Base-by-base conservation (phyloP, 2,888 invertebrate species). In the Ectemnius continuus region DNA sequence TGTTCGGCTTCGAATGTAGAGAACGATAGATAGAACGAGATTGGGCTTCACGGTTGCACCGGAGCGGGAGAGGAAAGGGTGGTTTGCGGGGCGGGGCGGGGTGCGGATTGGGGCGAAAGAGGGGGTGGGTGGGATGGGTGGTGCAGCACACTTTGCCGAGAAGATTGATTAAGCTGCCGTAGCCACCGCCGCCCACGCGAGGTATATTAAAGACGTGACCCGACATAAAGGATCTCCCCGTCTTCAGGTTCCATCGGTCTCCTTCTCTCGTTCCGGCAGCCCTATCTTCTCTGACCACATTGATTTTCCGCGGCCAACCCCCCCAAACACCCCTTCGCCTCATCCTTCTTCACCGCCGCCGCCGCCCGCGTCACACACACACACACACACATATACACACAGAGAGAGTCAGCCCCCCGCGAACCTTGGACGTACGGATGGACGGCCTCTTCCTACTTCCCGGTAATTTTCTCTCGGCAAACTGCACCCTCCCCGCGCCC, bases 201-300 rank as follows among this genome's bases (percentile, higher is more conserved):
- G 80, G 83, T 87, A 86, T 89, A 88, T 89, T 89, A 88, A 89
- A 89, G 86, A 90, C 89, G 89, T 89, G 89, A 89, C 89, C 88
- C 83, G 84, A 86, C 88, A 88, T 86, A 88, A 88, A 86, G 85
- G 86, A 85, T 86, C 64, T 66, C 80, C 82, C 81, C 81, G 72
- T 80, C 81, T 76, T 67, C 75, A 78, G 80, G 75, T 66, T 60
- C 62, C 45, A 65, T 70, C 69, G 62, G 65, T 77, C 70, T 77
- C 75, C 71, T 66, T 70, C 70, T 69, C 67, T 60, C 63, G 18
- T 67, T 16, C 63, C 26, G 11, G 46, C 72, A 45, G 64, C 66
- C 70, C 68, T 82, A 72, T 81, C 73, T 75, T 75, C 79, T 76
- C 71, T 84, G 76, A 84, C 76, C 83, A 78, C 83, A 84, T 83